phyloP scores from a whole-genome alignment of 2,797 vertebrate species.

The Gallinago solitaria region DNA sequence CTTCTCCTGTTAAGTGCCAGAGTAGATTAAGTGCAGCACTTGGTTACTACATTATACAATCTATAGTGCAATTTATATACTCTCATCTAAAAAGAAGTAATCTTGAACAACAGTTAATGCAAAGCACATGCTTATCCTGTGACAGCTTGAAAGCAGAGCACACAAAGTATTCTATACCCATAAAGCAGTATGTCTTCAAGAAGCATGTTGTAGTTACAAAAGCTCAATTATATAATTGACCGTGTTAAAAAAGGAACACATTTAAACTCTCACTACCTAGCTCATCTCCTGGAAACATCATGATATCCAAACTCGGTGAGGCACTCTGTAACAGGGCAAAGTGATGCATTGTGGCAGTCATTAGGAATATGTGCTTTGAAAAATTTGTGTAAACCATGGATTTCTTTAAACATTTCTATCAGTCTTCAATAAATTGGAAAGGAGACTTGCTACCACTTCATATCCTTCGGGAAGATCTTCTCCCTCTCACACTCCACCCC shows the following conservation, averaged over 20 bases:
- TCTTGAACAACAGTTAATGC: background rate
- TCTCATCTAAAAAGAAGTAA: background rate
- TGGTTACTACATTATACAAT: background rate
- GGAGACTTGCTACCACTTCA: background rate
- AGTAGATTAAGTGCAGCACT: background rate
- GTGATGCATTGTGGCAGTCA: background rate
- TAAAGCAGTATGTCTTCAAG: background rate
- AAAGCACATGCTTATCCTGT: background rate
- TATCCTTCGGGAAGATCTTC: background rate
- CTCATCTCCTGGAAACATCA: background rate
- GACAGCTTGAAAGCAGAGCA: background rate
- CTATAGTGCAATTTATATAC: background rate
- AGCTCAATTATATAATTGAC: background rate
- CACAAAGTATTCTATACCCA: background rate
- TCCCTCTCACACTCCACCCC: background rate
- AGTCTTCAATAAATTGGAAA: background rate
- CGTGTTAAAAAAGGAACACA: background rate
- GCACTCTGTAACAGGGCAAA: background rate
- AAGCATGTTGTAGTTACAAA: background rate
- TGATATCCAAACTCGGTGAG: background rate
- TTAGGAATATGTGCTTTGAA: background rate
- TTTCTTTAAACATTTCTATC: background rate
- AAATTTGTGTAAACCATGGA: background rate
- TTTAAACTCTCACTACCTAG: background rate
- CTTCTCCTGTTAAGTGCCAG: background rate